Conservation (phyloP, 2,797 vertebrate genomes). For the Tragelaphus eurycerus region DNA sequence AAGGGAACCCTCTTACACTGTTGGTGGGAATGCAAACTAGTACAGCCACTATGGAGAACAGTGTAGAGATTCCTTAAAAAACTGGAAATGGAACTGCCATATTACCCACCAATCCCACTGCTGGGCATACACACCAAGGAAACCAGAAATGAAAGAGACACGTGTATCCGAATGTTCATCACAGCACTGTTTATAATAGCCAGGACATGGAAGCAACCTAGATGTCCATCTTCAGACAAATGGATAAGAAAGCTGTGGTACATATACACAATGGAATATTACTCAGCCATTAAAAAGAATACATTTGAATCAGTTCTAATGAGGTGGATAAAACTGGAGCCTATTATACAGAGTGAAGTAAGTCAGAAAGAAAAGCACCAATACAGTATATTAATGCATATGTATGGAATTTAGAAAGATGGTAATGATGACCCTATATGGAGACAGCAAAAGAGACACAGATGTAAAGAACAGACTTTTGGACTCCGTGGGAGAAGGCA, state of each 20-base stretch:
- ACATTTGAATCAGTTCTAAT: neutral
- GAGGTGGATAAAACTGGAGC: neutral
- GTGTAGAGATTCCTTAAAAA: neutral
- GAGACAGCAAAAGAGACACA: neutral
- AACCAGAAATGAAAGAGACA: neutral
- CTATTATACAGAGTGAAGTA: neutral
- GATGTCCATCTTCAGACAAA: no score
- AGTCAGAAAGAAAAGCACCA: neutral
- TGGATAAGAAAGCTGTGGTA: no score
- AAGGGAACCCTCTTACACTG: neutral
- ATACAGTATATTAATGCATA: neutral
- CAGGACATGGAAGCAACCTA: no score
- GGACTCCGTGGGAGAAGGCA: neutral
- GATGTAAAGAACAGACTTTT: neutral
- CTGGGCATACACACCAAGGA: neutral
- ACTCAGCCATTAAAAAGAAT: no score
- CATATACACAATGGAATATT: no score
- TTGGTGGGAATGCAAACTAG: neutral
- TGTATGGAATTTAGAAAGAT: neutral
- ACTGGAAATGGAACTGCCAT: neutral
- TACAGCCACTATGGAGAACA: neutral
- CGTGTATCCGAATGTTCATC: neutral
- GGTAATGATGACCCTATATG: neutral
- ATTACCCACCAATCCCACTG: neutral
- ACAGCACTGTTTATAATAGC: neutral